These are phyloP conservation scores for Oxyruncus cristatus DNA, from an alignment of 2,113 vertebrate species.

Conservation along the genomic window DNA sequence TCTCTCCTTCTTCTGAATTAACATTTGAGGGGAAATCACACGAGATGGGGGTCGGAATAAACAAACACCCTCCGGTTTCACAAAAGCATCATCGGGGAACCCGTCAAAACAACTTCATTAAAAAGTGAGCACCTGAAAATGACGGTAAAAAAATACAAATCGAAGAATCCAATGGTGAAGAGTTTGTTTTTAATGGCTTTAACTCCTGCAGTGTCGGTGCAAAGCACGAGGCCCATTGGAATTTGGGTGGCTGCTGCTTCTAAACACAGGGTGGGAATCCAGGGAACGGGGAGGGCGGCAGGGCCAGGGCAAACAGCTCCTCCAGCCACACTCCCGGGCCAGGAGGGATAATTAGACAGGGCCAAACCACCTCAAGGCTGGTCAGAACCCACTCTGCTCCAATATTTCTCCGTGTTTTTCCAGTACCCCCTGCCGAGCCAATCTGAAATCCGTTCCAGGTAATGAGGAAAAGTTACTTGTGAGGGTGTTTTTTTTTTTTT, in stretches of 20 bases:
- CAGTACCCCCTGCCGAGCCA: neutral
- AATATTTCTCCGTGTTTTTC: neutral
- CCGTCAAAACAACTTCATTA: neutral
- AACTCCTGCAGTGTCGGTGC: neutral
- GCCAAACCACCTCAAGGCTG: neutral
- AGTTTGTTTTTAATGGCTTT: neutral
- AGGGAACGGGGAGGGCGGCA: neutral
- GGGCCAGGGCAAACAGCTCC: neutral
- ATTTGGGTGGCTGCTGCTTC: neutral
- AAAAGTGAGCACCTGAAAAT: neutral
- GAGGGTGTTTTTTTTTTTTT: neutral
- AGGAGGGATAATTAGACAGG: neutral
- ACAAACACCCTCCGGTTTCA: neutral
- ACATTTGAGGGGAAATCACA: neutral
- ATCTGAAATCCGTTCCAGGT: neutral
- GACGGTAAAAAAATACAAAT: neutral
- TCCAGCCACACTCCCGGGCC: neutral
- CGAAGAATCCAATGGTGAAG: neutral
- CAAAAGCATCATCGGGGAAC: neutral
- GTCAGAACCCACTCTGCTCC: neutral
- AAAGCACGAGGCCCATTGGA: neutral
- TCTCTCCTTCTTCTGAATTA: neutral
- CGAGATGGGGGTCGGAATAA: rapidly evolving
- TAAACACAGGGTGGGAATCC: slow-evolving; percentile 21
- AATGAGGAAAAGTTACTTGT: neutral